Evolutionary conservation across 1,140 invertebrate species (phyloP), one percentile per base, ranked within the genome.

Genomic region (Drosophila oshimai): DNA sequence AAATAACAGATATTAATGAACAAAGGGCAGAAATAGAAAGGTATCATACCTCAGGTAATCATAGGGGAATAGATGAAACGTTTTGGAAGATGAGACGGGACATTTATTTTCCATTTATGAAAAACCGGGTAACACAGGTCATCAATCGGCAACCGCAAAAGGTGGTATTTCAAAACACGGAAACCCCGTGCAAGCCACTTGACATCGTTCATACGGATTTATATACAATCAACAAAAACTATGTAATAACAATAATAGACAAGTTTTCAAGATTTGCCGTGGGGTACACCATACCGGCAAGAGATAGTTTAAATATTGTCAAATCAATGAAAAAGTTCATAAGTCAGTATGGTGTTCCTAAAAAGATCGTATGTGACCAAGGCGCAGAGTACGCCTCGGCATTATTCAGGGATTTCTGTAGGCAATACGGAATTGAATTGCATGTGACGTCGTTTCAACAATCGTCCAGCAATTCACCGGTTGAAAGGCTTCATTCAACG

Each of bases 401-500:
- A 9, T 37, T 69, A 6, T 74, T 68, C 13, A 51, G 53, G n/a
- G 55, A 53, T 34, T 74, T 61, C 28, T 61, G 49, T 13, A 31
- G 6, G 6, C 61, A 72, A 36, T 65, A 54, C 17, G 17, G 26
- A 9, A 58, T 62, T 13, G 51, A 41, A n/a, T 9, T 36, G 1
- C 57, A 70, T 31, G 7, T 44, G 9, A 64, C 67, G 1, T 50
- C 49, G 0, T 62, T 70, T 26, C 51, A 71, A 39, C 50, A 70
- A 53, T 54, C 57, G 0, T 36, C 34, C 1, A 69, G 54, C 15
- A 69, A 69, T 26, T 42, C 54, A 10, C 12, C 37, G 7, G 68
- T 71, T 13, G 58, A 70, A 62, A 46, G 55, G 42, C 17, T 62
- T 0, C 57, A 70, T 34, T 70, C 57, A 3, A 62, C 53, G 4